Evolutionary conservation across 2,888 invertebrate species (phyloP), one percentile per base, ranked within the genome.

Genomic region (Globia sparganii): DNA sequence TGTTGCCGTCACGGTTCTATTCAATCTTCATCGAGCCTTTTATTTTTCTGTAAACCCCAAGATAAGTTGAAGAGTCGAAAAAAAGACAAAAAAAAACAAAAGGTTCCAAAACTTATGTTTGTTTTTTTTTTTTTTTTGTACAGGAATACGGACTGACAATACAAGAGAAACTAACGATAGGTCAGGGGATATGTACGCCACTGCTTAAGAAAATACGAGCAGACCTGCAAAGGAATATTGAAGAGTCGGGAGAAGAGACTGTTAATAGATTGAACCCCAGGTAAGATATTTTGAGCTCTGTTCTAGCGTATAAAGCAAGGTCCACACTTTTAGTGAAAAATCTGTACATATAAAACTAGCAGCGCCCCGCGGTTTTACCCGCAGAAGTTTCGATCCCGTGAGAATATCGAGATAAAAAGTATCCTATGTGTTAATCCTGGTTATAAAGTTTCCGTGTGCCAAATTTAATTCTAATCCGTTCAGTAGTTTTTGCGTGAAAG

Each of bases 171-270:
- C 95, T 99, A 80, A 98, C 99, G 0, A 99, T 99, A 87, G 99
- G 99, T 0, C 99, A 99, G 95, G 99, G 99, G 3, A 99, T 99
- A 86, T 99, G 99, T 92, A 99, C 99, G 25, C 99, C 99, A 0
- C 95, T 99, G 70, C 96, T 99, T 82, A 98, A 99, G 92, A 99
- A 99, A 94, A 99, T 99, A 86, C 97, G 98, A 85, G 99, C 99
- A 0, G 99, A 99, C 95, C 96, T 99, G 69, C 99, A 99, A 93
- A 97, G 99, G 77, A 99, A 99, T 92, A 99, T 99, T 82, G 99
- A 99, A 92, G 99, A 99, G 91, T 97, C 98, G 4, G 98, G 98
- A 0, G 99, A 99, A 92, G 99, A 99, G 94, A 99, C 98, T 71
- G 99, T 99, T 49, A 99, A 99, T 92, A 97, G 99, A 84, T 96